Evolutionary conservation across 2,888 invertebrate genomes (phyloP).

Genomic region (Cephus pygmeus): DNA sequence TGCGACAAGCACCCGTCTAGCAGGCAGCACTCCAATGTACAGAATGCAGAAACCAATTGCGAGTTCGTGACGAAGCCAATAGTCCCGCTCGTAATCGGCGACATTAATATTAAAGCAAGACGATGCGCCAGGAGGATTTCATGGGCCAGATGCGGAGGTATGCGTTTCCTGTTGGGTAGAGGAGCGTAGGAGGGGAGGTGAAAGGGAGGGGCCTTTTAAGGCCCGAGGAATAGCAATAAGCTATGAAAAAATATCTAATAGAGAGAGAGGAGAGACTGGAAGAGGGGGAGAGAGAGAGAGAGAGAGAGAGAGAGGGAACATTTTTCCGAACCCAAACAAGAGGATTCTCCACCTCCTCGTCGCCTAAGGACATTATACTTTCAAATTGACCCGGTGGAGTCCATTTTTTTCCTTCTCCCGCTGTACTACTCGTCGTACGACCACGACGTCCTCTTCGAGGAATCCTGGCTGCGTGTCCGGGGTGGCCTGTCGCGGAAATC

Average conservation of each 20-base stretch:
- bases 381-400: not conserved
- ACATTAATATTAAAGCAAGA: slow-evolving; percentile 28
- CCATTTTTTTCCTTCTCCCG: not conserved
- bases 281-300: not conserved
- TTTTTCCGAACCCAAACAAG: not conserved
- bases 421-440: not conserved
- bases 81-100: not conserved
- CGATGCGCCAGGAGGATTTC: not conserved
- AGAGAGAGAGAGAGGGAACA: slow-evolving; percentile 1
- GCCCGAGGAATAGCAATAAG: slow-evolving; percentile 39
- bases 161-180: not conserved
- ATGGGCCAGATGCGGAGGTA: not conserved
- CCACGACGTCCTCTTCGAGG: not conserved
- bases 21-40: not conserved
- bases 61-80: not conserved
- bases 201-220: slow-evolving; percentile 16
- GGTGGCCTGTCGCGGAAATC: not conserved
- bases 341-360: not conserved
- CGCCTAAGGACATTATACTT: not conserved
- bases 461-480: not conserved
- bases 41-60: not conserved
- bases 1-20: not conserved
- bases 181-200: not conserved
- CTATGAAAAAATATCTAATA: slow-evolving; percentile 31
- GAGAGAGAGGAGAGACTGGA: not conserved